These are phyloP conservation scores for Sphenodon punctatus DNA, from an alignment of 2,797 vertebrate genomes.

Conservation along the genomic window DNA sequence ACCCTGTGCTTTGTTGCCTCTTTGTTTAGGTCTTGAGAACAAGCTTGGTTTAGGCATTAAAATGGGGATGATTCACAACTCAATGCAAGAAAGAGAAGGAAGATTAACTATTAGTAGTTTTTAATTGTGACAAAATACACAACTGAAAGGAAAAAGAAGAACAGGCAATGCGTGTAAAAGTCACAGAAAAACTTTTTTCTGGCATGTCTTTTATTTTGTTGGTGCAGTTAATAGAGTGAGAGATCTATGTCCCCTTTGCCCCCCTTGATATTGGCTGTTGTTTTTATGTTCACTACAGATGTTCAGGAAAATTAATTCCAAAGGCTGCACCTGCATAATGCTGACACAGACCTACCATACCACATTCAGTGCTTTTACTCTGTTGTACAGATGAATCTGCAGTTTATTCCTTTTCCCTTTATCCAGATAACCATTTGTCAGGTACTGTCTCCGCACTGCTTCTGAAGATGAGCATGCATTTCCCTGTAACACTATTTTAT, in stretches of 20 bases:
- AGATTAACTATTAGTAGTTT: conserved; percentile 23
- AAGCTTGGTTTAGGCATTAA: conserved; percentile 5
- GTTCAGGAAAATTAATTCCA: conserved; percentile 69
- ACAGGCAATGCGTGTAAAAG: neutral
- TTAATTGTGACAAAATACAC: conserved; percentile 47
- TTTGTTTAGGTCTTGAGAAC: conserved; percentile 62
- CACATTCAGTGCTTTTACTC: conserved; percentile 40
- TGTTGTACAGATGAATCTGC: conserved; percentile 50
- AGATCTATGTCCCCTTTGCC: conserved; percentile 14
- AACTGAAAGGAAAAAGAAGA: conserved; percentile 36
- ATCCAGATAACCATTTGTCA: conserved; percentile 10
- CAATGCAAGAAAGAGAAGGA: conserved; percentile 24
- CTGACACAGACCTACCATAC: conserved; percentile 57
- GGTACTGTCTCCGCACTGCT: neutral
- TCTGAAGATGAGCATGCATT: neutral
- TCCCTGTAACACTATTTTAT: no score
- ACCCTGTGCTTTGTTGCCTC: conserved; percentile 3
- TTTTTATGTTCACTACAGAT: conserved; percentile 64
- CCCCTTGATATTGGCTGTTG: conserved; percentile 2
- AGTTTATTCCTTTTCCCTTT: conserved; percentile 11
- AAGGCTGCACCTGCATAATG: conserved; percentile 50
- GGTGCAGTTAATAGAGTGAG: conserved; percentile 27
- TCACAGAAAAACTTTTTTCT: neutral
- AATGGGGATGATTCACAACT: conserved; percentile 23
- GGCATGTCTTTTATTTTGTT: conserved; percentile 4